Evolutionary conservation across 2,888 invertebrate genomes (phyloP), one percentile per base, ranked within the genome.

Genomic region (Drosophila fulvimacula): DNA sequence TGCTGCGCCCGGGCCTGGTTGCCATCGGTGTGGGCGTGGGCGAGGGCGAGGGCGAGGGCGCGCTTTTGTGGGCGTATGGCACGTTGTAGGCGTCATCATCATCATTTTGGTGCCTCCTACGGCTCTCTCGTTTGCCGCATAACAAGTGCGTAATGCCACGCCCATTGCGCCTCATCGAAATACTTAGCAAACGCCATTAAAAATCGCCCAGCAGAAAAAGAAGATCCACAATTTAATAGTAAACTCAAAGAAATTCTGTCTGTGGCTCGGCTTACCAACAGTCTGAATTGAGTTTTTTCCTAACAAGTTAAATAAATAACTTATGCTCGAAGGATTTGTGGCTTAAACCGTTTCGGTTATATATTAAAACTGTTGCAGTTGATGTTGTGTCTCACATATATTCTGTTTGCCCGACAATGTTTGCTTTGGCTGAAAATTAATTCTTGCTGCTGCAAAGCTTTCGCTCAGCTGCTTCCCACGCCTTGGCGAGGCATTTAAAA

Each of bases 71-170:
- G 36, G 36, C 34, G 34, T 51, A 51, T 52, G 32, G 17, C 53
- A 15, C 55, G 57, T 72, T 67, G 87, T 88, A 87, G 83, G 83
- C 83, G 89, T 86, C 78, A 70, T 86, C 87, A 79, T 86, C 79
- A 81, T 89, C 83, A 74, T 77, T 70, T 48, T 10, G 66, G 30
- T 9, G 76, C 76, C 73, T 75, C 52, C 53, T 66, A 60, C 36
- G 42, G 30, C 46, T 36, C 21, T 60, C 58, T 66, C 68, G 57
- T 67, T 75, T 19, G 52, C 30, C 42, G 62, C 69, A 58, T 49
- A 67, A 71, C 72, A 78, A 78, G 79, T 72, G 76, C 65, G 62
- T 65, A 58, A 39, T 24, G 69, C 46, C 73, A 17, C 52, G 36
- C 52, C 52, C 36, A 9, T 1, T 11, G 5, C 52, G 30, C 36